These are phyloP conservation scores for Nebria brevicollis DNA, from an alignment of 2,888 invertebrate species.

Conservation along the genomic window DNA sequence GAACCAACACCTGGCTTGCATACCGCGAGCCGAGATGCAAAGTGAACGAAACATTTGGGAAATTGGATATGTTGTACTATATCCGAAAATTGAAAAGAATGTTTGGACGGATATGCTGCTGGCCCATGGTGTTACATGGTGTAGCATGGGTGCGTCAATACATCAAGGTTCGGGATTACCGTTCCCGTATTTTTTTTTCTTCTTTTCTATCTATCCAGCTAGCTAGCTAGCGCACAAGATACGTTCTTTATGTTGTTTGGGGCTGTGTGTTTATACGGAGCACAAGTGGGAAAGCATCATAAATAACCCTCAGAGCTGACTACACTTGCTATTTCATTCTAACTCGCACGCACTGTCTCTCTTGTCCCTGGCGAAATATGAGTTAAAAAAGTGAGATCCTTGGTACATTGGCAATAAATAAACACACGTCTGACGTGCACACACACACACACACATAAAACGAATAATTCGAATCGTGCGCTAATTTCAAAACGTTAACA, in stretches of 20 bases:
- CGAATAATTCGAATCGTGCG: no score
- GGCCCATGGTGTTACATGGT: constrained; percentile 43
- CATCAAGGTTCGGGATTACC: constrained; percentile 58
- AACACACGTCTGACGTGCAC: constrained; percentile 51
- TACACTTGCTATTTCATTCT: constrained; percentile 54
- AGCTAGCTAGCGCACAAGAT: neutral
- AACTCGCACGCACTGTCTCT: constrained; percentile 47
- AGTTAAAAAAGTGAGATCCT: constrained; percentile 59
- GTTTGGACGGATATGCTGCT: constrained; percentile 48
- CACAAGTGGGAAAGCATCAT: constrained; percentile 62
- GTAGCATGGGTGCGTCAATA: constrained; percentile 56
- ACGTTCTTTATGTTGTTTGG: neutral
- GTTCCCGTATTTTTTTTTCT: constrained; percentile 59
- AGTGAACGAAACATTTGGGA: constrained; percentile 51
- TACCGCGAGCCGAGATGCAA: constrained; percentile 12
- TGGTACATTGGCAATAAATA: constrained; percentile 57
- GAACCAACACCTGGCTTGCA: constrained; percentile 31
- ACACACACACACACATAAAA: neutral
- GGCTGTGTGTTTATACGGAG: constrained; percentile 48
- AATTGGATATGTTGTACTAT: constrained; percentile 53
- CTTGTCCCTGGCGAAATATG: constrained; percentile 58
- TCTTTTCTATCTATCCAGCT: constrained; percentile 55
- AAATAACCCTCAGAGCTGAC: constrained; percentile 63
- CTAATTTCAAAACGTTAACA: no score
- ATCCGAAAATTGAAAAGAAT: constrained; percentile 57